Evolutionary conservation across 2,113 vertebrate genomes (phyloP).

Genomic region (Sturnus vulgaris): DNA sequence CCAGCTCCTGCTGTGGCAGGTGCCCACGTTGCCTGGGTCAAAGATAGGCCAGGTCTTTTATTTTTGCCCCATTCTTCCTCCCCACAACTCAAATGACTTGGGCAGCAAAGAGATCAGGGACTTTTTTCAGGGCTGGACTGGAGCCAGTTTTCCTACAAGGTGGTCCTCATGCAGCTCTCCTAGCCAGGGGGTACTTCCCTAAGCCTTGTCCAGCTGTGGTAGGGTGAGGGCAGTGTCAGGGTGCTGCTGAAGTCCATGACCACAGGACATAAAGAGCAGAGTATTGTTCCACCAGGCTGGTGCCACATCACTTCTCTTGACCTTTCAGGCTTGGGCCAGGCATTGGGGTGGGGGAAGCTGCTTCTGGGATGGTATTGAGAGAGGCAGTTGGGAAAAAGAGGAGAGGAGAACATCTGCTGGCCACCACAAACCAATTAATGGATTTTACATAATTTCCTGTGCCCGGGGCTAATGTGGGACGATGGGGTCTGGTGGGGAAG

Average conservation of each 20-base stretch:
- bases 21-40: neutral
- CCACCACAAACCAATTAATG: neutral
- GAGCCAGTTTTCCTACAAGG: neutral
- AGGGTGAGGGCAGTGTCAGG: neutral
- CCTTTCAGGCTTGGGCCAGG: neutral
- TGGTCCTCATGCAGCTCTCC: neutral
- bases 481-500: neutral
- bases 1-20: neutral
- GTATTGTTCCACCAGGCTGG: neutral
- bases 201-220: neutral
- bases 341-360: neutral
- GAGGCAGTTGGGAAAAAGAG: neutral
- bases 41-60: neutral
- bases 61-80: neutral
- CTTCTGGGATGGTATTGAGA: neutral
- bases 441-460: neutral
- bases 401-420: neutral
- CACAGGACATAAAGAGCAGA: neutral
- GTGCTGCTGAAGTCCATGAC: neutral
- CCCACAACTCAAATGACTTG: accelerated
- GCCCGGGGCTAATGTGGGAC: neutral
- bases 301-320: neutral
- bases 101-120: neutral
- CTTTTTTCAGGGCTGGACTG: neutral
- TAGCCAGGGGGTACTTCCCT: neutral